A percentile compares a stretch with the other conserved stretches of the same genome.
Evolutionary conservation across 2,797 vertebrate species (phyloP).

Genomic region (Pangasius mekongensis): DNA sequence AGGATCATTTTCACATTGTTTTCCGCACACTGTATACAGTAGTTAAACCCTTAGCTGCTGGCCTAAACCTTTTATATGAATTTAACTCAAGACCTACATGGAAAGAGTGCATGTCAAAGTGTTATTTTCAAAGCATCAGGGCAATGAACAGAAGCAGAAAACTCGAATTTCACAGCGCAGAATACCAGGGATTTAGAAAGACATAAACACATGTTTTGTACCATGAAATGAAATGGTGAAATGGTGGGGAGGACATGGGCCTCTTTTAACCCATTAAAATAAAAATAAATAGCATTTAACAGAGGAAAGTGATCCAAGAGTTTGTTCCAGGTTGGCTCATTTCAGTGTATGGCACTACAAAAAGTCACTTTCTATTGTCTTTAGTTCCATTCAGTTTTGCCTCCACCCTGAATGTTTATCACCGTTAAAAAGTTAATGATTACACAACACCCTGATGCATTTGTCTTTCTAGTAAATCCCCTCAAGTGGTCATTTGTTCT

Average conservation of each 20-base stretch:
- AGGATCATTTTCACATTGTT: constrained; percentile 26
- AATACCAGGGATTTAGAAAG: constrained; percentile 12
- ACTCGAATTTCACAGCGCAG: not conserved
- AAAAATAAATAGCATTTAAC: constrained; percentile 36
- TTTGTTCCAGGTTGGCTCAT: constrained; percentile 67
- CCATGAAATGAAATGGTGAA: not conserved
- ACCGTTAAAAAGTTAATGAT: constrained; percentile 64
- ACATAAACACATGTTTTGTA: not conserved
- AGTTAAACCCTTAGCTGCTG: constrained; percentile 35
- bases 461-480: constrained; percentile 55
- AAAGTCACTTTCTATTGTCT: constrained; percentile 56
- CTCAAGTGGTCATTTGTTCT: constrained; percentile 73
- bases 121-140: not conserved
- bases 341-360: constrained; percentile 84
- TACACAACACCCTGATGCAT: constrained; percentile 72
- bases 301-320: constrained; percentile 34
- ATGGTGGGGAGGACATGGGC: not conserved
- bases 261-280: constrained; percentile 50
- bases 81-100: constrained; percentile 13
- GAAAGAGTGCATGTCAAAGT: constrained; percentile 10
- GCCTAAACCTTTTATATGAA: constrained; percentile 13
- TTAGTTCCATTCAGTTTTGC: constrained; percentile 62
- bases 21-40: constrained; percentile 34
- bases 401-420: constrained; percentile 53
- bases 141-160: not conserved